Conservation (phyloP, 2,888 invertebrate genomes). For the Drosophila acutilabella region DNA sequence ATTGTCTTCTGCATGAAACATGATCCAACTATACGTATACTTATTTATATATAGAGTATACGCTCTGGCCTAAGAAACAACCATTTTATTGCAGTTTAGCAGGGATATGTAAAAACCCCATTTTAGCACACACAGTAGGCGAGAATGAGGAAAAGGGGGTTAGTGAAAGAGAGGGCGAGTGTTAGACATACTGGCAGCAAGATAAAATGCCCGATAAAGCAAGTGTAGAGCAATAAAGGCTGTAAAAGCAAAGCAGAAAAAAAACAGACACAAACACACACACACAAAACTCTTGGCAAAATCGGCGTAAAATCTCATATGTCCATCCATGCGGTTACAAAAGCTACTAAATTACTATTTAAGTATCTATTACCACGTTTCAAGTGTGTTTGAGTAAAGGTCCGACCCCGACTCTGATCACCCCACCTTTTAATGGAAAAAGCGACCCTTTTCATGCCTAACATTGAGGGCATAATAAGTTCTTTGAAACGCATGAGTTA, state of each 20-base stretch:
- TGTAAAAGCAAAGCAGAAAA: conserved; percentile 36
- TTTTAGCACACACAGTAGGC: conserved; percentile 6
- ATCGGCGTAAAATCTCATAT: conserved; percentile 76
- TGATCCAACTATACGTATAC: conserved; percentile 53
- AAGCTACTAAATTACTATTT: conserved; percentile 79
- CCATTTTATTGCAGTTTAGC: conserved; percentile 72
- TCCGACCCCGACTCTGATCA: not conserved
- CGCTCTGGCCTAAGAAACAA: conserved; percentile 44
- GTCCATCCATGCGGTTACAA: conserved; percentile 73
- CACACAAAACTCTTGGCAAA: conserved; percentile 50
- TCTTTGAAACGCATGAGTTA: not conserved
- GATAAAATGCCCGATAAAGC: conserved; percentile 74
- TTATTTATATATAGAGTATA: conserved; percentile 1
- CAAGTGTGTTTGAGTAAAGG: conserved; percentile 63
- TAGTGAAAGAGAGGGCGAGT: not conserved
- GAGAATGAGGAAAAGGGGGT: not conserved
- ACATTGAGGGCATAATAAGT: not conserved
- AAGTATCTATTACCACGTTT: conserved; percentile 78
- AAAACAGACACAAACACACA: not conserved
- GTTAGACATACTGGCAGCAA: conserved; percentile 54
- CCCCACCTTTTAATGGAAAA: conserved; percentile 59
- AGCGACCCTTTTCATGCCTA: conserved; percentile 40
- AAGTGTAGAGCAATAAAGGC: conserved; percentile 70
- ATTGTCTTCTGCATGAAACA: conserved; percentile 72
- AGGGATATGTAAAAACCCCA: conserved; percentile 58